A percentile compares a stretch with the other conserved stretches of the same genome.
phyloP scores from a whole-genome alignment of 2,113 vertebrate genomes.

The Oreochromis tanganicae region DNA sequence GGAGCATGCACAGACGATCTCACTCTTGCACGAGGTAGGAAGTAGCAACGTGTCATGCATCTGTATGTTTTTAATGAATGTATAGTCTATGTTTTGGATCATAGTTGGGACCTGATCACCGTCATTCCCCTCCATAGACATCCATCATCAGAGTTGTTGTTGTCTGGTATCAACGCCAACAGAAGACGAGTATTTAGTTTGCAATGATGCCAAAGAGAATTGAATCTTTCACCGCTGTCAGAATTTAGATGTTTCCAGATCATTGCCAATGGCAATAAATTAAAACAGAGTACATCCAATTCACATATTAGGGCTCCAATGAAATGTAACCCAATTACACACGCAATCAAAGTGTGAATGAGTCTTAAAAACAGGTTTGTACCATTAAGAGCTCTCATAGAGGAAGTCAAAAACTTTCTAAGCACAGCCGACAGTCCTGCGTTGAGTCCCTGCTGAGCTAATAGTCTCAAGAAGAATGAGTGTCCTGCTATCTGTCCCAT shows the following conservation, averaged over 20 bases:
- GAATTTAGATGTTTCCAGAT: background rate
- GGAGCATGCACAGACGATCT: background rate
- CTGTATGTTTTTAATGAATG: background rate
- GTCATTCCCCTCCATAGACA: background rate
- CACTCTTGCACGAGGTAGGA: background rate
- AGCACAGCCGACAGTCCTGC: background rate
- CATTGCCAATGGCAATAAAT: background rate
- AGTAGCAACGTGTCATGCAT: background rate
- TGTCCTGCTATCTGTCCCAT: slow-evolving; percentile 15
- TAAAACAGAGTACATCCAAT: background rate
- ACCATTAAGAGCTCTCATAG: background rate
- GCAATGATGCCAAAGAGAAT: background rate
- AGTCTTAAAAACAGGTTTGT: background rate
- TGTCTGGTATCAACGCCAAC: background rate
- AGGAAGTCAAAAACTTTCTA: background rate
- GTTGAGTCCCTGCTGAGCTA: background rate
- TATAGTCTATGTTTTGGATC: background rate
- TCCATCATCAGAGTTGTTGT: background rate
- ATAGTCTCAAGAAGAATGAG: background rate
- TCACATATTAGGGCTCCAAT: background rate
- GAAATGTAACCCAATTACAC: background rate
- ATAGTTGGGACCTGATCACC: background rate
- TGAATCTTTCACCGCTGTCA: background rate
- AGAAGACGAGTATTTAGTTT: background rate
- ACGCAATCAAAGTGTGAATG: background rate